These are phyloP conservation scores for Dryas iulia DNA, from an alignment of 1,140 invertebrate species.

Conservation along the genomic window DNA sequence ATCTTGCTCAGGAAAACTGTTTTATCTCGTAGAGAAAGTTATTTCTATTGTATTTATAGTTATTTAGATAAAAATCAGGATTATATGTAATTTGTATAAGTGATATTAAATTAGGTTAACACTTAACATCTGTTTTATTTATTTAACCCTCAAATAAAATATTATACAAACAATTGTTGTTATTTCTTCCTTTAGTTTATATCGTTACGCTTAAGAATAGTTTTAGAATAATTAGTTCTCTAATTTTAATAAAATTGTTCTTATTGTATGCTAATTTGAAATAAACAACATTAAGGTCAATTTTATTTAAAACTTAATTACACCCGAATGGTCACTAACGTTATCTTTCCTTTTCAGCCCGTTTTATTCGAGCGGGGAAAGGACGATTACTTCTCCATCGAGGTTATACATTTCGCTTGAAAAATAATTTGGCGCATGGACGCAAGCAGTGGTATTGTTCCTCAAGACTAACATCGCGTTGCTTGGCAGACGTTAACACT, in stretches of 20 bases:
- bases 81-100: constrained; percentile 17
- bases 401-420: constrained; percentile 72
- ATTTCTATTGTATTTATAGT: constrained; percentile 21
- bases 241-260: constrained; percentile 1
- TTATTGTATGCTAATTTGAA: neutral
- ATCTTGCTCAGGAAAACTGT: constrained; percentile 35
- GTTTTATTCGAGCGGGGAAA: constrained; percentile 74
- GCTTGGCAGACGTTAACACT: constrained; percentile 71
- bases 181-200: constrained; percentile 8
- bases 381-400: constrained; percentile 68
- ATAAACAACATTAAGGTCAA: constrained; percentile 9
- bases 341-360: constrained; percentile 51
- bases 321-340: constrained; percentile 32
- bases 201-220: neutral
- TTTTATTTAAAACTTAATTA: constrained; percentile 10
- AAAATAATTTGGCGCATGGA: constrained; percentile 73
- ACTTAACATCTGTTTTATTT: neutral
- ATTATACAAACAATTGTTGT: constrained; percentile 9
- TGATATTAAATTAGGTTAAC: constrained; percentile 23
- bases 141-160: constrained; percentile 22
- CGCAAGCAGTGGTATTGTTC: constrained; percentile 76
- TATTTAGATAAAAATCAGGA: constrained; percentile 11
- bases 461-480: constrained; percentile 69
- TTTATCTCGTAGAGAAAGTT: constrained; percentile 33
- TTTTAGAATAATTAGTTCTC: neutral